phyloP scores from a whole-genome alignment of 2,888 invertebrate genomes.

The Iphiclides podalirius region DNA sequence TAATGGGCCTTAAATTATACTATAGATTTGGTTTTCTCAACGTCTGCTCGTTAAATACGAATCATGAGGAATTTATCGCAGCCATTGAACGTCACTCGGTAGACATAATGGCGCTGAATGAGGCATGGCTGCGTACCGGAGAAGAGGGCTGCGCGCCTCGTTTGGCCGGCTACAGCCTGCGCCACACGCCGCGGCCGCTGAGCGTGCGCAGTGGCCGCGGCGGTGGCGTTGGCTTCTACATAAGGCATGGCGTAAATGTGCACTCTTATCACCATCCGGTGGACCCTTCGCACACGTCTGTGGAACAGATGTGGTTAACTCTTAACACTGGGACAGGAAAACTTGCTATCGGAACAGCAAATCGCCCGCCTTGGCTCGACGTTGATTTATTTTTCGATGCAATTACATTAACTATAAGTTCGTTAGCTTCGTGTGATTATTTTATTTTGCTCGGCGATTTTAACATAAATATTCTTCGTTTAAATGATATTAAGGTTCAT shows the following conservation, averaged over 20 bases:
- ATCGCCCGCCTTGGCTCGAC: neutral
- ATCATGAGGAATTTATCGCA: neutral
- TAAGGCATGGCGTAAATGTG: neutral
- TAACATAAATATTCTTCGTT: slow-evolving; percentile 1
- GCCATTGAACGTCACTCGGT: neutral
- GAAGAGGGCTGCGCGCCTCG: neutral
- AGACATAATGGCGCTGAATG: neutral
- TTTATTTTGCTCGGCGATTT: slow-evolving; percentile 1
- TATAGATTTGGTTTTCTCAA: slow-evolving; percentile 1
- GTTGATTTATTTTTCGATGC: slow-evolving; percentile 1
- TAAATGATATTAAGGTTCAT: neutral
- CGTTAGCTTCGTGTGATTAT: neutral
- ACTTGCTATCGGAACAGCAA: neutral
- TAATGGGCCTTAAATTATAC: neutral
- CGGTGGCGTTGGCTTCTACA: neutral
- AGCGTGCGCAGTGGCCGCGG: neutral
- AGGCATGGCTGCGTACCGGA: neutral
- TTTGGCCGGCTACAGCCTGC: neutral
- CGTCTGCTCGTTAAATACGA: neutral
- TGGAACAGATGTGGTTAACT: neutral
- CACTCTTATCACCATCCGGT: slow-evolving; percentile 31
- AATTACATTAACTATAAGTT: neutral
- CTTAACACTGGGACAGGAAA: neutral
- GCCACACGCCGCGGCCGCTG: neutral
- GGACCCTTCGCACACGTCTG: neutral